Conservation (phyloP, 2,888 invertebrate species). For the Pammene aurita region DNA sequence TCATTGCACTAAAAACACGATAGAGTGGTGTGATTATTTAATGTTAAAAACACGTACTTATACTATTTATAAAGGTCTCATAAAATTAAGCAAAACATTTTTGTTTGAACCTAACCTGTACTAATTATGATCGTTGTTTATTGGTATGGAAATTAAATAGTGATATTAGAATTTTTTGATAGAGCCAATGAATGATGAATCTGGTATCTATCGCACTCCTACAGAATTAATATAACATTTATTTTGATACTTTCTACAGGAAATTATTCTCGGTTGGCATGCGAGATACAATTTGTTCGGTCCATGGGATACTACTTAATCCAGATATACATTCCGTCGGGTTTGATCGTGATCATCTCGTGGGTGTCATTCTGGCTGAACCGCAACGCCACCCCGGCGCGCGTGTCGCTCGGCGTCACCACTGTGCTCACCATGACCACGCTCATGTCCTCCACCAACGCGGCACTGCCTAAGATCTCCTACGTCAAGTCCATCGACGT, state of each 20-base stretch:
- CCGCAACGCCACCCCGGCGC: constrained; percentile 96
- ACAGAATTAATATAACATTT: constrained; percentile 7
- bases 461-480: constrained; percentile 98
- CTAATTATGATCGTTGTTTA: not conserved
- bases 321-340: constrained; percentile 99
- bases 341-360: constrained; percentile 97
- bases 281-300: constrained; percentile 98
- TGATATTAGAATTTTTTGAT: not conserved
- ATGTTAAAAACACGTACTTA: constrained; percentile 35
- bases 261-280: constrained; percentile 97
- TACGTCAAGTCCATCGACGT: constrained; percentile 99
- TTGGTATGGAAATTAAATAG: not conserved
- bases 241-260: constrained; percentile 81
- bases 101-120: not conserved
- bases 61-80: constrained; percentile 34
- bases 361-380: constrained; percentile 99
- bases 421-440: constrained; percentile 99
- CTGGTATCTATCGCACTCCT: not conserved
- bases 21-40: constrained; percentile 68
- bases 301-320: constrained; percentile 99
- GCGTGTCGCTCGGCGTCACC: constrained; percentile 96
- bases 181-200: too few species aligned
- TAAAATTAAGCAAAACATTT: constrained; percentile 9
- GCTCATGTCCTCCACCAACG: constrained; percentile 97
- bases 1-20: constrained; percentile 76